Evolutionary conservation across 2,113 vertebrate species (phyloP).

Genomic region (Potamarius usumacintae): DNA sequence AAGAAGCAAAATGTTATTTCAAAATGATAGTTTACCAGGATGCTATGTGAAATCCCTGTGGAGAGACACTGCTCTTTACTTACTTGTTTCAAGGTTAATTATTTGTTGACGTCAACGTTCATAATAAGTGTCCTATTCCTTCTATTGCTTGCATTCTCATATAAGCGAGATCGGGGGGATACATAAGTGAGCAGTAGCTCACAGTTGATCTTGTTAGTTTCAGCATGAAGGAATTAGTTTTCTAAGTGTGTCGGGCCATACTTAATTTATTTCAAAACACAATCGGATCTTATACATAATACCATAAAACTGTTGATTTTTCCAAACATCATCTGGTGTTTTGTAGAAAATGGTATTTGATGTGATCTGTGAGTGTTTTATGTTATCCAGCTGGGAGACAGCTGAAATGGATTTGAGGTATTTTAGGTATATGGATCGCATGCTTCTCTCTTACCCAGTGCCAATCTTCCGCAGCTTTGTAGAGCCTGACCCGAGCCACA

Average conservation of each 20-base stretch:
- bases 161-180: no score
- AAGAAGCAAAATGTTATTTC: no score
- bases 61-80: no score
- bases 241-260: background rate
- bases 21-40: no score
- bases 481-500: slow-evolving; percentile 95
- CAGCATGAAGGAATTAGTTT: background rate
- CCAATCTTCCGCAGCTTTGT: slow-evolving; percentile 79
- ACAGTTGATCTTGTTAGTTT: no score
- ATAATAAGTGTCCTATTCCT: no score
- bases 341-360: background rate
- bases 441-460: background rate
- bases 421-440: background rate
- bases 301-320: background rate
- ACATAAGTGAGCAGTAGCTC: no score
- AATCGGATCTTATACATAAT: background rate
- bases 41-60: no score
- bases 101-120: no score
- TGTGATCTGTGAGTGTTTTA: background rate
- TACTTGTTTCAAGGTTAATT: no score
- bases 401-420: background rate
- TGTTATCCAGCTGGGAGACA: background rate
- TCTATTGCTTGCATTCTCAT: no score
- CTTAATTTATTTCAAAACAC: background rate
- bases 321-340: background rate